Evolutionary conservation across 2,888 invertebrate species (phyloP), one percentile per base, ranked within the genome.

Genomic region (Eupelmus urozonus): DNA sequence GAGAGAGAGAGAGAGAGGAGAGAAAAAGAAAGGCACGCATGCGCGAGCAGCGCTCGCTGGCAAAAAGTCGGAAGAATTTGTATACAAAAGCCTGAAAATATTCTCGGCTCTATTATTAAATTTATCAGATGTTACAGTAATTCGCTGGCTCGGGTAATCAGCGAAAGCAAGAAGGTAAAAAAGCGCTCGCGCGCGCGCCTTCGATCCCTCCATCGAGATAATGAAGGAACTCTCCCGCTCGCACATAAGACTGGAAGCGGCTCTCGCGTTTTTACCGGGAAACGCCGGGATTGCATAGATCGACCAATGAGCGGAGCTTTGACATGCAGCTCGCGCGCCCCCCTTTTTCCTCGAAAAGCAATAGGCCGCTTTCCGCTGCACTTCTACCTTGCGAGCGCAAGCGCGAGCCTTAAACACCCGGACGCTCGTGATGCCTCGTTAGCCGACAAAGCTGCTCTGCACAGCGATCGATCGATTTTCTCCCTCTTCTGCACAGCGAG

Each of bases 341-440:
- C 51, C 23, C 16, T 23, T 75, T 72, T 79, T 79, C 75, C 75
- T 18, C 70, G 78, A 79, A 79, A 75, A 75, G 78, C 66, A 79
- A 75, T 78, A 72, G 42, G 55, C 45, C 57, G 59, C 78, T 73
- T 73, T 73, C 72, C 67, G 62, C 27, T 51, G 51, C 71, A 51
- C 66, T 27, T 16, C n/a, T n/a, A n/a, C 49, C 23, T 60, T 49
- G 45, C 60, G 34, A 23, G n/a, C n/a, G 66, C 67, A 34, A 49
- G 66, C 42, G 62, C 53, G 62, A 40, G 63, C 63, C 57, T 65
- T 63, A 23, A 59, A 27, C 66, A 20, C 59, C 59, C 45, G 34
- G 49, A 51, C n/a, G 65, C 29, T 40, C 57, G 27, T 25, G 40
- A 42, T 53, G 60, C 60, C 62, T 75, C 42, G 60, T 75, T 70